Evolutionary conservation across 2,113 vertebrate genomes (phyloP).

Genomic region (Vicugna pacos): DNA sequence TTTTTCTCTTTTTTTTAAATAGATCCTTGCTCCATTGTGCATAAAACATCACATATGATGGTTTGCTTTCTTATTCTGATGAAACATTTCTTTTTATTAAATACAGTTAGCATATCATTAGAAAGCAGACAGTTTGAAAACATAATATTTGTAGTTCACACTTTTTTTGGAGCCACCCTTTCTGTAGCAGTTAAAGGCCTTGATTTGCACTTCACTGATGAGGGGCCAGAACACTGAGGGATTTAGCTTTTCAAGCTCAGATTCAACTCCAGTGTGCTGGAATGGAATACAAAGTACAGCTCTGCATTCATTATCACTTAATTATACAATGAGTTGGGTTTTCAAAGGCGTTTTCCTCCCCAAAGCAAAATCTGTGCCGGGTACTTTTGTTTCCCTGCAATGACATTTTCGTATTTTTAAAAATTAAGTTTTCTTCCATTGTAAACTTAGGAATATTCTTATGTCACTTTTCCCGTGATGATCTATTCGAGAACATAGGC

Average conservation of each 20-base stretch:
- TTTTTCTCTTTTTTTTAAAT: not conserved
- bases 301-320: conserved; percentile 83
- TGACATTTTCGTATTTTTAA: conserved; percentile 73
- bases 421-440: not conserved
- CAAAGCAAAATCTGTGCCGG: conserved; percentile 71
- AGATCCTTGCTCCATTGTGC: not conserved
- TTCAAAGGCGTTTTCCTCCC: conserved; percentile 79
- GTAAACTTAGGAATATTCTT: not conserved
- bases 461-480: not conserved
- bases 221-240: conserved; percentile 61
- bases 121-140: conserved; percentile 82
- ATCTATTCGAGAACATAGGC: not conserved
- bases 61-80: conserved; percentile 62
- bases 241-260: conserved; percentile 18
- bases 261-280: conserved; percentile 79
- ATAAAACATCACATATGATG: conserved; percentile 29
- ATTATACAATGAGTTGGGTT: conserved; percentile 81
- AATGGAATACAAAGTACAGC: conserved; percentile 81
- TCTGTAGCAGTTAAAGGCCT: conserved; percentile 71
- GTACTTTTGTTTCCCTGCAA: conserved; percentile 82
- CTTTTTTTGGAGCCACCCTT: conserved; percentile 79
- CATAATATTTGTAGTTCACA: conserved; percentile 78
- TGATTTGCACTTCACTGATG: conserved; percentile 81
- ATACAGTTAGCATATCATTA: conserved; percentile 58
- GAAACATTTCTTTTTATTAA: conserved; percentile 40